These are phyloP conservation scores for Rotaria sp. DNA, from an alignment of 2,888 invertebrate species.

Conservation along the genomic window DNA sequence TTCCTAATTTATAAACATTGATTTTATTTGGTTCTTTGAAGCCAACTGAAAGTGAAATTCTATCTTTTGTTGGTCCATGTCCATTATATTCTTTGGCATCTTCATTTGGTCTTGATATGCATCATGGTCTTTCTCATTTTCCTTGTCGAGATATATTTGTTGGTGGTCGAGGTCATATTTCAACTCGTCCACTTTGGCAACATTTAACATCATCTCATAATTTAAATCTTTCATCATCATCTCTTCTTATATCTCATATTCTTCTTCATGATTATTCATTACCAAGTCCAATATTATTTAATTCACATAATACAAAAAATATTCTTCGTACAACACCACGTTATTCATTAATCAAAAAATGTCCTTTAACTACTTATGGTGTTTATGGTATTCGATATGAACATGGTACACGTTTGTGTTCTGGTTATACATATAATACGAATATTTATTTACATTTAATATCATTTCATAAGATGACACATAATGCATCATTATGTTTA, in stretches of 20 bases:
- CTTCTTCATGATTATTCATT: background rate
- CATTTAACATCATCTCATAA: background rate
- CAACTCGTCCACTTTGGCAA: background rate
- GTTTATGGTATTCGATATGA: background rate
- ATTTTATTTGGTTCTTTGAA: background rate
- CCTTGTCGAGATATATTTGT: background rate
- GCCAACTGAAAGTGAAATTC: background rate
- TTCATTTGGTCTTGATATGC: conserved; percentile 3
- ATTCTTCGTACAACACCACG: conserved; percentile 7
- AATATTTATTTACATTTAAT: background rate
- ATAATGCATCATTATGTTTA: background rate
- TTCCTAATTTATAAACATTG: no score
- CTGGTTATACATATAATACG: background rate
- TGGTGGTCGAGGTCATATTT: background rate
- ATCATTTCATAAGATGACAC: background rate
- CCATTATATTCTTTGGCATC: background rate
- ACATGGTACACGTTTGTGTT: background rate
- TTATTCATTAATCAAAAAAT: background rate
- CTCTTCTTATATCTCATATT: background rate
- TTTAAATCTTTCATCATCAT: background rate
- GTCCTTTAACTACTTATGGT: background rate
- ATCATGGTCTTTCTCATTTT: background rate
- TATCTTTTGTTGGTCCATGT: background rate
- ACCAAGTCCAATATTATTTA: background rate
- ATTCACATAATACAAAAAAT: background rate